Percentiles rank a stretch among this genome's conserved stretches.
Conservation (phyloP, 2,797 vertebrate species). For the Morelia viridis region DNA sequence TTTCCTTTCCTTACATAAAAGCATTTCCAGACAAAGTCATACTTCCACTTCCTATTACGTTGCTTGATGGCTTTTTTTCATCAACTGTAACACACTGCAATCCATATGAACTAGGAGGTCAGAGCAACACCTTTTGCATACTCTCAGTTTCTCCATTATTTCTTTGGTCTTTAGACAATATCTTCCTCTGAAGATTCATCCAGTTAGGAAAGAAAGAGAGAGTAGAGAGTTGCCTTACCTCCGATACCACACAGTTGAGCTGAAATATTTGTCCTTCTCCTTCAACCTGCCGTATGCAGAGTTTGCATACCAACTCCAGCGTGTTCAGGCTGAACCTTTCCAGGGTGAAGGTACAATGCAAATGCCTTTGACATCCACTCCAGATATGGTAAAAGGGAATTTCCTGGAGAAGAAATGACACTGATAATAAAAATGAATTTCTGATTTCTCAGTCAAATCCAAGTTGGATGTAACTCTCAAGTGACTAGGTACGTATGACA, state of each 20-base stretch:
- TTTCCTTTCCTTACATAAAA: background rate
- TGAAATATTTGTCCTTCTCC: conserved; percentile 99
- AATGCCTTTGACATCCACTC: conserved; percentile 91
- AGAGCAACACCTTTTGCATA: background rate
- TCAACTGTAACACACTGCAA: background rate
- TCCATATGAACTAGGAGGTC: too few species aligned
- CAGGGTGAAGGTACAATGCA: conserved; percentile 93
- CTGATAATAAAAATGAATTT: background rate
- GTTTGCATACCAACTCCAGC: conserved; percentile 88
- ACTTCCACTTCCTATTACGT: background rate
- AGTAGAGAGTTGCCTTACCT: conserved; percentile 74
- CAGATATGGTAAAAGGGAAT: conserved; percentile 94
- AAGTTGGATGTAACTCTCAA: background rate
- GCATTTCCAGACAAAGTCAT: background rate
- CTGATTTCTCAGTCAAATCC: background rate
- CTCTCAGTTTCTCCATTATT: background rate
- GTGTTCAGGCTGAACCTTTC: conserved; percentile 89
- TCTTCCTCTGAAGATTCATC: background rate
- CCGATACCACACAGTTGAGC: conserved; percentile 88
- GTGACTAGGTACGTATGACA: background rate
- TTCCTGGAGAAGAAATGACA: conserved; percentile 76
- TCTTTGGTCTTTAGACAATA: background rate
- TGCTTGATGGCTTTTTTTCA: background rate
- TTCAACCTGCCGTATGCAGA: conserved; percentile 95
- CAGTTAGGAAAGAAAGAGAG: background rate